Conservation (phyloP, 2,888 invertebrate genomes). For the Eurois occulta region DNA sequence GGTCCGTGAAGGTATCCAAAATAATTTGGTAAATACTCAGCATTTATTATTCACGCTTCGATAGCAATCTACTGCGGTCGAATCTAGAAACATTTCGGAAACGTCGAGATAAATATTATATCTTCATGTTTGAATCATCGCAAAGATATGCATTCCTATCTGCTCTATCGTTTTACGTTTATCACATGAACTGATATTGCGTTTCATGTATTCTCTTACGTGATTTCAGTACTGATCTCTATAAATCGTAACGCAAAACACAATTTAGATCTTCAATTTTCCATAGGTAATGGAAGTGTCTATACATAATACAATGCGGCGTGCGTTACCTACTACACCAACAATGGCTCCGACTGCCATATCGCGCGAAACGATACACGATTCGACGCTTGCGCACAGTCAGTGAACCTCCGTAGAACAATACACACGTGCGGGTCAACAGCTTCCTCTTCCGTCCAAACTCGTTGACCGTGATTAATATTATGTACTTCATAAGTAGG, state of each 20-base stretch:
- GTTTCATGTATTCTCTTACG: constrained; percentile 9
- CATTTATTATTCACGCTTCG: constrained; percentile 45
- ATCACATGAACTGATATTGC: constrained; percentile 23
- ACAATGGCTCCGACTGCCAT: constrained; percentile 80
- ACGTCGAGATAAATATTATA: constrained; percentile 51
- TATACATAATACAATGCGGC: constrained; percentile 70
- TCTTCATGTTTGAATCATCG: constrained; percentile 33
- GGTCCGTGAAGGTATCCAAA: constrained; percentile 11
- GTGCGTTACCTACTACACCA: constrained; percentile 72
- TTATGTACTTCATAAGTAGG: constrained; percentile 43
- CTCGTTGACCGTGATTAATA: constrained; percentile 58
- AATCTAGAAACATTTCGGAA: constrained; percentile 40
- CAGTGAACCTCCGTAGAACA: constrained; percentile 85
- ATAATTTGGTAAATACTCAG: constrained; percentile 32
- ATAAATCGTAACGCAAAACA: constrained; percentile 10
- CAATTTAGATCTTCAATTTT: constrained; percentile 45
- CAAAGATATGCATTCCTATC: constrained; percentile 25
- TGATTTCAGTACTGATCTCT: constrained; percentile 14
- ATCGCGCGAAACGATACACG: constrained; percentile 80
- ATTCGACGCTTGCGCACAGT: constrained; percentile 79
- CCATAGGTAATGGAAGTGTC: constrained; percentile 58
- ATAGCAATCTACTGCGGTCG: constrained; percentile 33
- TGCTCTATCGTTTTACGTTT: constrained; percentile 16
- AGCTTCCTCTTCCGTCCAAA: constrained; percentile 80
- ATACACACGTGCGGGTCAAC: constrained; percentile 81